Conservation (phyloP, 2,113 vertebrate genomes). For the Falco punctatus region DNA sequence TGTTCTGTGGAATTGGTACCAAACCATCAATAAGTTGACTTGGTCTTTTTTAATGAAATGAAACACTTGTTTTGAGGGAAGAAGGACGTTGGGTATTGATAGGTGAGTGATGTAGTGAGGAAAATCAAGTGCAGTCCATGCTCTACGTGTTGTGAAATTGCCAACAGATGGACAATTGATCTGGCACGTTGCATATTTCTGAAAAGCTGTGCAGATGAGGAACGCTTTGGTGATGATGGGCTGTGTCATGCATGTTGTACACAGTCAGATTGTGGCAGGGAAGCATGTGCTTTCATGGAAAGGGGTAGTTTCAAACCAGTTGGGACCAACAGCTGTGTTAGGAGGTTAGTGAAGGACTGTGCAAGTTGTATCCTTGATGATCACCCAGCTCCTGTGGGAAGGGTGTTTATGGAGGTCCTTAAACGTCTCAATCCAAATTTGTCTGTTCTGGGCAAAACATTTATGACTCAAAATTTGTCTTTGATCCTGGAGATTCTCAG, state of each 20-base stretch:
- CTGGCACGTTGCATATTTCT: neutral
- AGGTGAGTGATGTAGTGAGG: neutral
- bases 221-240: neutral
- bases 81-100: neutral
- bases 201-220: neutral
- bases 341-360: neutral
- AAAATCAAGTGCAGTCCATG: neutral
- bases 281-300: neutral
- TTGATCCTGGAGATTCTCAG: accelerated
- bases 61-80: neutral
- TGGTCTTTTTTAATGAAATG: neutral
- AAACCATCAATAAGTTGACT: neutral
- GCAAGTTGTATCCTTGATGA: neutral
- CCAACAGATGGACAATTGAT: neutral
- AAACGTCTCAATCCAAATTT: neutral
- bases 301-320: neutral
- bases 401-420: neutral
- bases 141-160: neutral
- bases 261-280: neutral
- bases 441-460: neutral
- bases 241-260: neutral
- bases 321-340: neutral
- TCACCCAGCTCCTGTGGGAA: neutral
- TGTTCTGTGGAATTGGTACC: neutral
- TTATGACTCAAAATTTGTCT: neutral